Conservation (phyloP, 2,888 invertebrate species). For the Ecliptopera silaceata region DNA sequence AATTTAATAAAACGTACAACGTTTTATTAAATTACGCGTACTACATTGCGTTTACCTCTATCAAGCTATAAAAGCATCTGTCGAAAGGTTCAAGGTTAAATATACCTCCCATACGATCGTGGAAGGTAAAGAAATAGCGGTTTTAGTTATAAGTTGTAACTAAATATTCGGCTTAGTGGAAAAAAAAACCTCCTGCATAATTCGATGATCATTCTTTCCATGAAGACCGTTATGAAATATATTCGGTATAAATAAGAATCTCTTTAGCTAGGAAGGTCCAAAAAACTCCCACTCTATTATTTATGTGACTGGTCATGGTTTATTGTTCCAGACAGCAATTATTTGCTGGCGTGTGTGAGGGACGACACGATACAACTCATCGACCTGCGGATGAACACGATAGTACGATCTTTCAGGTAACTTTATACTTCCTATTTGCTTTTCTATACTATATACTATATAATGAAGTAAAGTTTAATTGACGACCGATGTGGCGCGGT, state of each 20-base stretch:
- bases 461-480: no score
- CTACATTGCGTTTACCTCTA: conserved; percentile 43
- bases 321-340: conserved; percentile 90
- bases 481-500: no score
- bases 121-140: conserved; percentile 50
- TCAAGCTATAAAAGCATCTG: conserved; percentile 43
- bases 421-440: conserved; percentile 16
- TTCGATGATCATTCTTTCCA: conserved; percentile 46
- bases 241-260: conserved; percentile 28
- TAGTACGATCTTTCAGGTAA: conserved; percentile 94
- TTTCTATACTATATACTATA: conserved; percentile 9
- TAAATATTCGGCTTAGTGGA: conserved; percentile 45
- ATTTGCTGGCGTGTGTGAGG: conserved; percentile 95
- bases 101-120: conserved; percentile 46
- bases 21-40: conserved; percentile 37
- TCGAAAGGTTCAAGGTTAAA: conserved; percentile 55
- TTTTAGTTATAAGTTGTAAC: conserved; percentile 33
- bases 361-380: conserved; percentile 97
- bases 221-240: conserved; percentile 40
- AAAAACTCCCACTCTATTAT: conserved; percentile 28
- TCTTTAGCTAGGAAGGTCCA: conserved; percentile 11
- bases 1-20: conserved; percentile 50
- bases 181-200: conserved; percentile 47
- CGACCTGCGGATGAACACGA: conserved; percentile 97
- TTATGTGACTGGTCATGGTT: conserved; percentile 34